Base-by-base conservation (phyloP, 1,140 invertebrate species). In the Cyrtorhinus lividipennis region DNA sequence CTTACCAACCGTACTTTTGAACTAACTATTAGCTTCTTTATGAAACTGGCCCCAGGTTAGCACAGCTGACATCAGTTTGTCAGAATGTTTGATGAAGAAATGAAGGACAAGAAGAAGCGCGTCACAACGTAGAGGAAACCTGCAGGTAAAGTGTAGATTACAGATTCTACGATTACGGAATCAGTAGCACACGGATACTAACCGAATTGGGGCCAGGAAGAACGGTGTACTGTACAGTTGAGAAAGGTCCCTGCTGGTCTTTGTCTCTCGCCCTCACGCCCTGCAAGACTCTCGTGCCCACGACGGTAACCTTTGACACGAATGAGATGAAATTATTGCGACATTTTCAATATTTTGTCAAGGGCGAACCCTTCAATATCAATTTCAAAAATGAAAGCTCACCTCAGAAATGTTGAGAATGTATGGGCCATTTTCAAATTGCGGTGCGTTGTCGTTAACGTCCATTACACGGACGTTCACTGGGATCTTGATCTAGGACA, bases 381-480 rank as follows among this genome's bases (percentile, higher is more conserved):
- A 38, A 38, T 38, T 38, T 38, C 30, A 8, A 38, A 38, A 38
- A 38, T 38, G 15, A 15, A 15, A 48, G 59, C 63, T 73, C 71
- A 81, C 81, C 80, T 94, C 91, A 0, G 87, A 90, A 61, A 93
- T 83, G 68, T 90, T 87, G 57, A 91, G 76, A 13, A 82, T 78
- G 70, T 90, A 92, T 3, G 89, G 89, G 2, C 86, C 84, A 63
- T 87, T 88, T 26, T 84, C 76, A 76, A 92, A 92, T 68, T 83
- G 76, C 0, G 90, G 90, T 3, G 87, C 85, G 75, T 93, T 93
- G 73, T 95, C 91, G 72, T 95, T 95, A 20, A 87, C 90, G 75
- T 95, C 92, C 23, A 85, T 90, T n/a, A 94, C 90, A 65, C 90
- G 78, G 53, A 95, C 87, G 69, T 90, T 90, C 23, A 94, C 85